Evolutionary conservation across 35 echinoderm and acorn worm species (phyloP), one percentile per base, ranked within the genome.

Genomic region (Ophioderma brevispina): DNA sequence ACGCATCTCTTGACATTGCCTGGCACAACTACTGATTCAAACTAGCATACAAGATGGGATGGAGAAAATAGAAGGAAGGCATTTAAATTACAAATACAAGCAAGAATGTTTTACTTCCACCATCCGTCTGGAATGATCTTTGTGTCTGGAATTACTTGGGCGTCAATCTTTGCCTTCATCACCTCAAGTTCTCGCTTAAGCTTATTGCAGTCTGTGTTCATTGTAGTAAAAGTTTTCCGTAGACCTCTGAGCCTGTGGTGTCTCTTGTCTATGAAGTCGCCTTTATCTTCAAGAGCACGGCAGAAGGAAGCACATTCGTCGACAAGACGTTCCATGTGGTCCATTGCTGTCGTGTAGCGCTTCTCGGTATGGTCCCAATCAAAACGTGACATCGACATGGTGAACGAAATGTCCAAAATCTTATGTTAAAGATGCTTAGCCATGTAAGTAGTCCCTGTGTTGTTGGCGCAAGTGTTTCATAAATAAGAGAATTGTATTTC

Each of bases 341-440:
- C 83, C 83, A 64, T 85, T 0, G 50, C 46, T 13, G 83, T n/a
- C 52, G 19, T 10, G 32, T 36, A 63, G 36, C 52, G 83, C 14
- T 52, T 37, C 37, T 85, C 43, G 32, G 83, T 85, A 0, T 37
- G 0, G 21, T 85, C 83, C 83, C 83, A 85, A 23, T 85, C 83
- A 37, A 85, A 70, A 30, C 37, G 52, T 64, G 83, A 85, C 83
- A 85, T 85, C 28, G 83, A 85, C 83, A 85, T 85, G 10, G 19
- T 85, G 41, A 82, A n/a, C n/a, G n/a, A n/a, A n/a, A n/a, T n/a
- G n/a, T n/a, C n/a, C n/a, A n/a, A n/a, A n/a, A n/a, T n/a, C n/a
- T n/a, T n/a, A n/a, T n/a, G n/a, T n/a, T n/a, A n/a, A n/a, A n/a
- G n/a, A n/a, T n/a, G n/a, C n/a, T n/a, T n/a, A n/a, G n/a, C n/a